These are phyloP conservation scores for Cheilinus undulatus DNA, from an alignment of 2,113 vertebrate genomes.

Conservation along the genomic window DNA sequence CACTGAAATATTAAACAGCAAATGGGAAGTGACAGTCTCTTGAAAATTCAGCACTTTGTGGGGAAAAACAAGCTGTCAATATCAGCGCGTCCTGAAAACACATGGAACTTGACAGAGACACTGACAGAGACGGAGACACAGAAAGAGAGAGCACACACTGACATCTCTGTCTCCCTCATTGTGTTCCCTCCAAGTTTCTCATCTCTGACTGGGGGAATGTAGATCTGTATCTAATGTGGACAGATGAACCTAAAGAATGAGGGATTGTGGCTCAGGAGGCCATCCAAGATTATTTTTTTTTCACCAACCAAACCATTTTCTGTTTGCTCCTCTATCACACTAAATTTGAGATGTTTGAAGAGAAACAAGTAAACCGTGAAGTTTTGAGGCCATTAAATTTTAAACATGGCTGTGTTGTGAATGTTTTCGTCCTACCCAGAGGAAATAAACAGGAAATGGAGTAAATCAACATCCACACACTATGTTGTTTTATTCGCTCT, in stretches of 20 bases:
- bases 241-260: conserved; percentile 40
- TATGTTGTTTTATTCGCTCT: not conserved
- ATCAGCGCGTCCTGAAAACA: conserved; percentile 26
- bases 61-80: conserved; percentile 73
- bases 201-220: conserved; percentile 41
- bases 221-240: conserved; percentile 54
- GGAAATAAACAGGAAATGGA: not conserved
- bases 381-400: conserved; percentile 4
- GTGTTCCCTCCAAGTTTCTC: conserved; percentile 36
- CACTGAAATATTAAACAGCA: conserved; percentile 81
- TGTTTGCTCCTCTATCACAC: not conserved
- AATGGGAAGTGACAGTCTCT: conserved; percentile 79
- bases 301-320: not conserved
- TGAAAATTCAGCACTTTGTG: conserved; percentile 72
- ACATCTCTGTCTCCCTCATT: conserved; percentile 45
- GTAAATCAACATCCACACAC: not conserved
- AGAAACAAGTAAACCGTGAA: not conserved
- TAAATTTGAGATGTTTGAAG: not conserved
- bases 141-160: conserved; percentile 28
- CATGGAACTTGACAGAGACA: conserved; percentile 32
- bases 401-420: not conserved
- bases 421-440: not conserved
- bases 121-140: conserved; percentile 36
- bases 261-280: not conserved
- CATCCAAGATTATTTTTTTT: not conserved